Base-by-base conservation (phyloP, 2,888 invertebrate species). In the Habroteleia sp. region DNA sequence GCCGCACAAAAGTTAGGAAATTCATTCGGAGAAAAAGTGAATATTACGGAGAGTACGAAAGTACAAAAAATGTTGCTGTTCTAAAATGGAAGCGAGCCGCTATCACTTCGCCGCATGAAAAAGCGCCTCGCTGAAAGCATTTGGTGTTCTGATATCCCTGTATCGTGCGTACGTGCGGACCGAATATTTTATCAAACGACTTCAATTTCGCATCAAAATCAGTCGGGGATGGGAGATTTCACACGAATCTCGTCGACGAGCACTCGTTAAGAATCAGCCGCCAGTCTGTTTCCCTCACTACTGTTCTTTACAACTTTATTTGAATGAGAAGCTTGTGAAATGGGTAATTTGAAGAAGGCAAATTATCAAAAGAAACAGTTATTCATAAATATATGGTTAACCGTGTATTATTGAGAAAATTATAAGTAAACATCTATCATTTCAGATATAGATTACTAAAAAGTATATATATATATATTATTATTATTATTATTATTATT, bases 41-140 rank as follows among this genome's bases (percentile, higher is more conserved):
- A 68, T 58, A 50, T 42, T 42, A 60, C 48, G 33, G 31, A 25
- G 33, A 11, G 16, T 16, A 33, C 29, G 27, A 54, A 66, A 35
- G 54, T 46, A 39, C 46, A 54, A 46, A 54, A 56, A 56, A 48
- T 56, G 56, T 56, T 56, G 56, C 20, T 42, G 20, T 23, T 27
- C 23, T 33, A 23, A 37, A 66, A 54, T 20, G 46, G 46, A 66
- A 46, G 65, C 33, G 25, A 14, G 10, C 23, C 29, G 37, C 29
- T 66, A 66, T 66, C 54, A 54, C 37, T 54, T 54, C 23, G 37
- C 65, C 46, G 44, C 27, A 44, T 65, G 52, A 52, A 44, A 65
- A 65, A 44, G 13, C 42, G 11, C 3, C 17, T 31, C 8, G 33
- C 7, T 25, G 52, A 65, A 44, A 42, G 44, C 52, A 35, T 13